These are phyloP conservation scores for Drosophila kepulauana DNA, from an alignment of 1,140 invertebrate genomes.

Conservation along the genomic window DNA sequence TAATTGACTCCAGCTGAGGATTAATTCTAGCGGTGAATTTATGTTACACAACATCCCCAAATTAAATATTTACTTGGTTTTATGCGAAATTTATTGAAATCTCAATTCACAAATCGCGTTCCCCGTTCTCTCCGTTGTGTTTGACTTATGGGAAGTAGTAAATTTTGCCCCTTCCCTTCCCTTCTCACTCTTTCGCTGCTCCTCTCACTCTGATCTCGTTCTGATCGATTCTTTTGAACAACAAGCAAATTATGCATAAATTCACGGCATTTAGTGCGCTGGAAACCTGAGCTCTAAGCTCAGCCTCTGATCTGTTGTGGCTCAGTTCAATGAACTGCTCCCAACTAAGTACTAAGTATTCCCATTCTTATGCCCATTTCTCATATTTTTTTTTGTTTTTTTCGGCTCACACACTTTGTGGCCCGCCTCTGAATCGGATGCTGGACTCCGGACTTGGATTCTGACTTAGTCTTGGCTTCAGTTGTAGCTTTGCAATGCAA, in stretches of 20 bases:
- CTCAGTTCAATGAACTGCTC: conserved; percentile 54
- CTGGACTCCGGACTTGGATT: not conserved
- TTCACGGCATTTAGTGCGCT: conserved; percentile 55
- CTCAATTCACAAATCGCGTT: conserved; percentile 12
- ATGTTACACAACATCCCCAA: conserved; percentile 75
- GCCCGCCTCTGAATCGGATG: not conserved
- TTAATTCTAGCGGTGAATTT: conserved; percentile 80
- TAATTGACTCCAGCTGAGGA: conserved; percentile 73
- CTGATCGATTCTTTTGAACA: conserved; percentile 70
- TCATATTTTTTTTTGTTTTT: conserved; percentile 40
- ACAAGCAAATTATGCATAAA: conserved; percentile 67
- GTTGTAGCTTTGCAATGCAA: conserved; percentile 70
- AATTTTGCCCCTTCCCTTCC: not conserved
- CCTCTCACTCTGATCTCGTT: conserved; percentile 48
- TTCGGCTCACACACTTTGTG: conserved; percentile 42
- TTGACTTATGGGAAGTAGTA: conserved; percentile 23
- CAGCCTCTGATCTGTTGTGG: not conserved
- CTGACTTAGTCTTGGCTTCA: not conserved
- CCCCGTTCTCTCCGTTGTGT: conserved; percentile 27
- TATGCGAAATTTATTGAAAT: conserved; percentile 79
- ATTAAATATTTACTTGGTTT: conserved; percentile 72
- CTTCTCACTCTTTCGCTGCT: not conserved
- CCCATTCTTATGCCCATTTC: conserved; percentile 46
- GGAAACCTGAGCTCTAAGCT: conserved; percentile 39
- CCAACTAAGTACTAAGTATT: conserved; percentile 34